Conservation (phyloP, 2,113 vertebrate species). For the Stigmatopora nigra region DNA sequence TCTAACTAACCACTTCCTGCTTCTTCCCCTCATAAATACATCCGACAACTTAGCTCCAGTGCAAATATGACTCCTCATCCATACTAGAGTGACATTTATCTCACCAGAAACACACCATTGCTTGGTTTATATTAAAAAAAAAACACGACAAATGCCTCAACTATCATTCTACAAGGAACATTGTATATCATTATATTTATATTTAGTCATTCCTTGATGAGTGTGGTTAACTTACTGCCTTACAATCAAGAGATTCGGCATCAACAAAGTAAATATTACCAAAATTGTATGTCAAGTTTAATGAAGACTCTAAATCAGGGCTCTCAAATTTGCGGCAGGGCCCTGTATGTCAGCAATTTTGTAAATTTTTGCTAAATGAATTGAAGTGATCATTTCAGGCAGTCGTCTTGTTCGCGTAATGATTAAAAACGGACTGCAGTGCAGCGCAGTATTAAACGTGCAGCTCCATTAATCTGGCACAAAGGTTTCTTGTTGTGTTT, state of each 20-base stretch:
- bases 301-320: background rate
- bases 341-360: background rate
- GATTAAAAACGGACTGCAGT: constrained; percentile 28
- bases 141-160: background rate
- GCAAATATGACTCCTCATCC: background rate
- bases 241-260: background rate
- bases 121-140: background rate
- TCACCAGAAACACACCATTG: constrained; percentile 17
- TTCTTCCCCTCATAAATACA: constrained; percentile 12
- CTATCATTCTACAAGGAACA: background rate
- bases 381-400: constrained; percentile 19
- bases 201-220: background rate
- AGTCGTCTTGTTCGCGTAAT: constrained; percentile 17
- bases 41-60: background rate
- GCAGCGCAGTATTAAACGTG: constrained; percentile 32
- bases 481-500: constrained; percentile 58
- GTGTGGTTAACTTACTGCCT: background rate
- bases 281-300: background rate
- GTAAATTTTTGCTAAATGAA: constrained; percentile 25
- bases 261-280: background rate
- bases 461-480: constrained; percentile 51
- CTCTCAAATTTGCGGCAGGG: background rate
- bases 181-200: background rate
- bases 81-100: constrained; percentile 31
- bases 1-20: constrained; percentile 38